Evolutionary conservation across 1,140 invertebrate species (phyloP).

Genomic region (Asbolus verrucosus): DNA sequence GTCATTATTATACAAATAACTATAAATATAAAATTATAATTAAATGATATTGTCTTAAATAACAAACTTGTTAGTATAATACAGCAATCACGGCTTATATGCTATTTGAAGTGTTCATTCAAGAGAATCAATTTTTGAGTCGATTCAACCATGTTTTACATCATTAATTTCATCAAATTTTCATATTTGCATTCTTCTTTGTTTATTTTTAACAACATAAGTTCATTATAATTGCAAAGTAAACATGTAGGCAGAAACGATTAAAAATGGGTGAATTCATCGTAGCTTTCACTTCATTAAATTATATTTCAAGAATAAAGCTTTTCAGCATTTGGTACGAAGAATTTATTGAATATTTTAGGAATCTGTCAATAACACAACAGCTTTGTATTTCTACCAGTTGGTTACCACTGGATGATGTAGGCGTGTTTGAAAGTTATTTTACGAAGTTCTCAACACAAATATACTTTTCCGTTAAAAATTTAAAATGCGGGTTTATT

Average conservation of each 20-base stretch:
- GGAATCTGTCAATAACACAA: not conserved
- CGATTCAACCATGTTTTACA: too few species aligned
- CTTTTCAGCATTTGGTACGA: too few species aligned
- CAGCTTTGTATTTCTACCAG: not conserved
- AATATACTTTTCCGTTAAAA: conserved; percentile 12
- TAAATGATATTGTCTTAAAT: conserved; percentile 21
- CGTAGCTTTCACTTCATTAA: conserved; percentile 3
- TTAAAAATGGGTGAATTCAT: conserved; percentile 5
- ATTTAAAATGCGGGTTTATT: conserved; percentile 17
- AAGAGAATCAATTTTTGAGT: conserved; percentile 12
- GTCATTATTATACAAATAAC: too few species aligned
- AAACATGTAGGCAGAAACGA: not conserved
- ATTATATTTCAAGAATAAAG: too few species aligned
- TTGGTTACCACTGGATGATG: conserved; percentile 17
- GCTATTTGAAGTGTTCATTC: not conserved
- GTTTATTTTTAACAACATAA: conserved; percentile 9
- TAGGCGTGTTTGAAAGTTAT: conserved; percentile 6
- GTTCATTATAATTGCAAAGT: not conserved
- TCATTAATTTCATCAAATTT: too few species aligned
- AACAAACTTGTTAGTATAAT: conserved; percentile 25
- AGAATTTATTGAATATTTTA: not conserved
- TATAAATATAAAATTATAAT: conserved; percentile 16
- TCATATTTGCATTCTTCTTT: conserved; percentile 3
- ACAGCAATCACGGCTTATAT: not conserved
- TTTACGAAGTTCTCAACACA: conserved; percentile 12